A percentile compares a stretch with the other conserved stretches of the same genome.
These are phyloP conservation scores for Meloidogyne exigua DNA, from an alignment of 1,140 invertebrate species.

Conservation along the genomic window DNA sequence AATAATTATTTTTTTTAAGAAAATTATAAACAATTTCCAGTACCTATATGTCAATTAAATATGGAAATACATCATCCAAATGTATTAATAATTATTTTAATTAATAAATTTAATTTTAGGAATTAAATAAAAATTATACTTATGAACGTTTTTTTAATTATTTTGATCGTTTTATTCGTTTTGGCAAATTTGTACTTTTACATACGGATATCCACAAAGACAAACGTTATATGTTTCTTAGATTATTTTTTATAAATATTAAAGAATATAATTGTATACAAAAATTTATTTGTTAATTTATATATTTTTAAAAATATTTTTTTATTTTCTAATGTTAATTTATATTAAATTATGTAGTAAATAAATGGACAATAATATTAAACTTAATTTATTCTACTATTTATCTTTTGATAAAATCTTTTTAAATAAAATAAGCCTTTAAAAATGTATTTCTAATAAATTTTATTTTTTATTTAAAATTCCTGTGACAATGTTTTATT, in stretches of 20 bases:
- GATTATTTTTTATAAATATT: slow-evolving; percentile 21
- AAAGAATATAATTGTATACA: slow-evolving; percentile 1
- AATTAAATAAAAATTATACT: slow-evolving; percentile 18
- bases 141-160: slow-evolving; percentile 15
- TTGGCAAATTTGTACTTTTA: slow-evolving; percentile 17
- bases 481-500: too few relatives aligned
- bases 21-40: slow-evolving; percentile 5
- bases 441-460: too few relatives aligned
- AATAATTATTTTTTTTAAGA: slow-evolving; percentile 6
- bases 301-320: neutral
- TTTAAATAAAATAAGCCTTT: too few relatives aligned
- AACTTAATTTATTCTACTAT: too few relatives aligned
- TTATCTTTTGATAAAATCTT: too few relatives aligned
- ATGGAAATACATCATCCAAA: slow-evolving; percentile 14
- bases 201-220: slow-evolving; percentile 17
- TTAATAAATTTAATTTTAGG: neutral
- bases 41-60: slow-evolving; percentile 24
- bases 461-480: too few relatives aligned
- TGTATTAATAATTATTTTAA: neutral
- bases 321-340: too few relatives aligned
- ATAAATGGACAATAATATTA: too few relatives aligned
- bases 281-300: slow-evolving; percentile 18
- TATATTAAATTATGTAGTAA: neutral
- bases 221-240: slow-evolving; percentile 11
- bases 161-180: slow-evolving; percentile 15